Base-by-base conservation (phyloP, 2,888 invertebrate genomes). In the Agrotis clavis region DNA sequence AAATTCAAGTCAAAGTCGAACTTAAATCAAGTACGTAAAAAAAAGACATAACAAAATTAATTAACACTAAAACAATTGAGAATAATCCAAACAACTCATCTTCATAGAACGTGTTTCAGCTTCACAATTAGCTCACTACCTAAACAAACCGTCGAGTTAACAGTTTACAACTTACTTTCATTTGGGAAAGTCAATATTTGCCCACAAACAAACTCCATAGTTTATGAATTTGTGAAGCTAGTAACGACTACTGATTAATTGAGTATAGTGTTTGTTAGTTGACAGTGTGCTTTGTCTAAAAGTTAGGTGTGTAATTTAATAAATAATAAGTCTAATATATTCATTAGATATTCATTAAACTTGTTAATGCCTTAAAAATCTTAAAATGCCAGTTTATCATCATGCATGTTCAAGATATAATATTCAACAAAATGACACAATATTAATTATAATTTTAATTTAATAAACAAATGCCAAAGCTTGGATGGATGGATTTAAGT, bases 91-190 rank as follows among this genome's bases (percentile, higher is more conserved):
- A 13, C 2, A 11, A 63, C 30, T 67, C 62, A 66, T 76, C 67
- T 59, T 54, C 54, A 18, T 30, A 65, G 50, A 72, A 60, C 41
- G 67, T 68, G 71, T 57, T 51, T 16, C 5, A 68, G 54, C 21
- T 47, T 59, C 57, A 65, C 65, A 80, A 80, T 79, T 79, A 79
- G 59, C 59, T 63, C 25, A 30, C 50, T 51, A 53, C 75, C 74
- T 57, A 78, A 81, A 74, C 75, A 82, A 81, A 81, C 81, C 21
- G 13, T 30, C 6, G 59, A 80, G 81, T 79, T 81, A 65, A 64
- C 54, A 67, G 79, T 76, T 81, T 51, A 59, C 53, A 80, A 80
- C 76, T 74, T 74, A 80, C 67, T 81, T 79, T 75, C 71, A 70
- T 79, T 78, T 53, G 71, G 74, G 57, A 30, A 48, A 7, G 82